A percentile compares a stretch with the other conserved stretches of the same genome.
Evolutionary conservation across 2,888 invertebrate species (phyloP).

Genomic region (Tenthredo notha): DNA sequence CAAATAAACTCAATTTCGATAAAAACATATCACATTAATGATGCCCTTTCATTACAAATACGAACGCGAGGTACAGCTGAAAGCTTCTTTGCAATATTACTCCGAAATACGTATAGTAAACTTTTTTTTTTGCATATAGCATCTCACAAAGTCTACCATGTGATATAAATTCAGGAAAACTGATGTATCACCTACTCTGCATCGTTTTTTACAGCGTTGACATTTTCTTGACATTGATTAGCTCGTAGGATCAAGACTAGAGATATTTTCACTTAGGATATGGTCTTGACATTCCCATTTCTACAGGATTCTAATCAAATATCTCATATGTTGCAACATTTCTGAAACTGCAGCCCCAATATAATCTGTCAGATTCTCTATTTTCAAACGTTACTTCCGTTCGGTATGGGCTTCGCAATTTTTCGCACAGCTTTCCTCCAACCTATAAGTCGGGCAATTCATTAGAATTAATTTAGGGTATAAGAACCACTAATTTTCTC

Average conservation of each 20-base stretch:
- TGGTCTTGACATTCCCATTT: background rate
- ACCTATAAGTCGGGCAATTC: constrained; percentile 36
- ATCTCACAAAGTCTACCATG: background rate
- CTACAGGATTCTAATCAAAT: background rate
- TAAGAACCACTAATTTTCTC: constrained; percentile 31
- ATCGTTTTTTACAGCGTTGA: background rate
- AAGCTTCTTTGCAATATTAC: background rate
- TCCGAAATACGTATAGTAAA: too few relatives aligned
- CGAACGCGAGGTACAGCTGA: background rate
- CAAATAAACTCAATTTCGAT: background rate
- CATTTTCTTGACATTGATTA: background rate
- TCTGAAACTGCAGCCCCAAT: background rate
- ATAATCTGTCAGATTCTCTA: background rate
- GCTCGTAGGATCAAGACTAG: background rate
- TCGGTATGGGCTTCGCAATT: background rate
- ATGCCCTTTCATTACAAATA: too few relatives aligned
- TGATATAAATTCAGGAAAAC: background rate
- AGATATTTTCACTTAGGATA: background rate
- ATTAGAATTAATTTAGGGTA: constrained; percentile 37
- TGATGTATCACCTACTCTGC: background rate
- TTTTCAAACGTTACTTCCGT: background rate
- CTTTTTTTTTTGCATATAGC: background rate
- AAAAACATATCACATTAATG: background rate
- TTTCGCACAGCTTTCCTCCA: background rate
- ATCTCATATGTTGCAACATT: background rate